Evolutionary conservation across 2,888 invertebrate species (phyloP), one percentile per base, ranked within the genome.

Genomic region (Homarus gammarus): DNA sequence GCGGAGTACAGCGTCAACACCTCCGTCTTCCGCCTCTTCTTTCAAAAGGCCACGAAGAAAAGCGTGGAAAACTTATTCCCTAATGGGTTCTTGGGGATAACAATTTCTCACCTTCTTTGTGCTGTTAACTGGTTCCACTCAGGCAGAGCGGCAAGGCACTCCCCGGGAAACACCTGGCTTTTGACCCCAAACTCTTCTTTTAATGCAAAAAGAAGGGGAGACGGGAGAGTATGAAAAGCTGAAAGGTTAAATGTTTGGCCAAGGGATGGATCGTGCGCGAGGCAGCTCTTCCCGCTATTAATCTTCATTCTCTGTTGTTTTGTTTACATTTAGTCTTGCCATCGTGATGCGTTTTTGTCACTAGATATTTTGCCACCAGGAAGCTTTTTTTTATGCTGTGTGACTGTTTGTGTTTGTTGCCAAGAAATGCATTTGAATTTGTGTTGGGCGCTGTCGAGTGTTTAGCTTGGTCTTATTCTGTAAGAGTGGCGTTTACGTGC

Each of bases 61-160:
- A 64, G 64, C 27, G 64, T 64, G 27, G 27, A 2, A 64, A 64
- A 27, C 27, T 64, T 56, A 56, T 56, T 22, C 56, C 22, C 27
- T 64, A 64, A 64, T 64, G 64, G 64, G 64, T 64, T 64, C 64
- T 64, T 1, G 27, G 31, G 64, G 64, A 64, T 64, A 64, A 64
- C 64, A 64, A 64, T 27, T 64, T 64, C 64, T 64, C 64, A 64
- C 27, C 27, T 64, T 56, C 56, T 56, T 64, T 64, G 64, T 64
- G 6, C 64, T 27, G 64, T 64, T 64, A 64, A 64, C 64, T 64
- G 64, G 64, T 64, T 27, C 64, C 64, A 64, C 64, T 64, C 64
- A 64, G 27, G 64, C 27, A 8, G 56, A 56, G 22, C 56, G 56
- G 56, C 56, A 22, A 64, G 64, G 64, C 64, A 64, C 64, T 64